These are phyloP conservation scores for Tenthredo scrophulariae DNA, from an alignment of 2,888 invertebrate genomes.

Conservation along the genomic window DNA sequence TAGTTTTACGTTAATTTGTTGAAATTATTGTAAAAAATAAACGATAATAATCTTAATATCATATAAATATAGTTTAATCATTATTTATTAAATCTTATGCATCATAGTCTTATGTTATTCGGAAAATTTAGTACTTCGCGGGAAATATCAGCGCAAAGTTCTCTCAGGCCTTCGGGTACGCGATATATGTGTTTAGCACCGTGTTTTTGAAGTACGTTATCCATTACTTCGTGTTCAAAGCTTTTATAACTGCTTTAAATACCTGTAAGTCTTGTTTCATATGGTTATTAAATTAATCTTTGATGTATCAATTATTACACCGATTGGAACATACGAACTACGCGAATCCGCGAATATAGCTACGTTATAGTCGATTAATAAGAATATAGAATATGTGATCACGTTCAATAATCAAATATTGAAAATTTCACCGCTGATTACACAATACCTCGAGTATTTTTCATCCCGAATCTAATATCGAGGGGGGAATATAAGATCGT, in stretches of 20 bases:
- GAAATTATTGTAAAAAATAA: background rate
- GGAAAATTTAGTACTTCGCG: slow-evolving; percentile 81
- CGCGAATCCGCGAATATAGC: background rate
- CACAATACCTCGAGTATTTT: too few relatives aligned
- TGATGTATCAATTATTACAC: background rate
- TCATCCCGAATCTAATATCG: too few relatives aligned
- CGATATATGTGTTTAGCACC: slow-evolving; percentile 79
- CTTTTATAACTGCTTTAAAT: background rate
- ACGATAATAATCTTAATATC: too few relatives aligned
- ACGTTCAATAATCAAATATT: too few relatives aligned
- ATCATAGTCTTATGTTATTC: background rate
- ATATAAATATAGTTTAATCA: too few relatives aligned
- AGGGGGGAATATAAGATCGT: too few relatives aligned
- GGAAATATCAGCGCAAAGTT: slow-evolving; percentile 86
- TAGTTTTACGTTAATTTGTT: background rate
- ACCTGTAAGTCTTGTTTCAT: background rate
- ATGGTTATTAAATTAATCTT: background rate
- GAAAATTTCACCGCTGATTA: too few relatives aligned
- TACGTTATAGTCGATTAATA: background rate
- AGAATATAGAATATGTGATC: too few relatives aligned
- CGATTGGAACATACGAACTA: background rate
- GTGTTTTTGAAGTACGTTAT: slow-evolving; percentile 68
- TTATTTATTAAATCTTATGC: background rate
- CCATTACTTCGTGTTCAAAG: slow-evolving; percentile 59
- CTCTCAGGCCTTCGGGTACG: slow-evolving; percentile 85